These are phyloP conservation scores for Drosophila subobscura DNA, from an alignment of 1,140 invertebrate genomes.

Conservation along the genomic window DNA sequence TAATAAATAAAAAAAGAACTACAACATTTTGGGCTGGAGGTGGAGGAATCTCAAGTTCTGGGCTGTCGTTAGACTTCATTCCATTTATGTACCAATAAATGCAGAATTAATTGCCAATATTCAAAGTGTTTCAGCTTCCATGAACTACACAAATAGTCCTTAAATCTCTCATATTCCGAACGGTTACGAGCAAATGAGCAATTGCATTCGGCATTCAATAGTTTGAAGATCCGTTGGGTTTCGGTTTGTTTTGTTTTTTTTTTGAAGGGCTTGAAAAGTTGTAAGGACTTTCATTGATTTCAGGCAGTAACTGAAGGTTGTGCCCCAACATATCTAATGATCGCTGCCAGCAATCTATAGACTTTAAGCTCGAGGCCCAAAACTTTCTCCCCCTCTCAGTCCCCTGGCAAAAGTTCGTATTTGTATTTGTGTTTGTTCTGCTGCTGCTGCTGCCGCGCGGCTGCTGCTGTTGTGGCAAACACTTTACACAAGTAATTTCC, in stretches of 20 bases:
- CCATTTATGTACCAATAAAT: too few species aligned
- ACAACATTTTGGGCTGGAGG: background rate
- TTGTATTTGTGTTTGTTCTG: constrained; percentile 24
- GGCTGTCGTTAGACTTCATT: too few species aligned
- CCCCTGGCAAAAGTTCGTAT: constrained; percentile 31
- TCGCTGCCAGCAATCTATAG: constrained; percentile 12
- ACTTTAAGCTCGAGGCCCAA: constrained; percentile 17
- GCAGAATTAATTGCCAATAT: too few species aligned
- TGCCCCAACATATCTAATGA: constrained; percentile 31
- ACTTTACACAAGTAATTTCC: constrained; percentile 70
- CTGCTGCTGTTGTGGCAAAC: constrained; percentile 38
- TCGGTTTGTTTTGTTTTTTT: constrained; percentile 1
- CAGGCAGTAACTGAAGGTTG: background rate
- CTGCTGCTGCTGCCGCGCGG: too few species aligned
- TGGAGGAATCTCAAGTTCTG: too few species aligned
- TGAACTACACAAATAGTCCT: too few species aligned
- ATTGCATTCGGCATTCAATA: constrained; percentile 1
- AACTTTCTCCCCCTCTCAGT: constrained; percentile 2
- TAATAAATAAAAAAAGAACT: background rate
- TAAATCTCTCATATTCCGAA: background rate
- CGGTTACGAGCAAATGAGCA: background rate
- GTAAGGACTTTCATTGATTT: constrained; percentile 48
- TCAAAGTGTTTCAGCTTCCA: too few species aligned
- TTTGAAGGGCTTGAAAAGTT: constrained; percentile 33
- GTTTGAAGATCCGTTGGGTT: constrained; percentile 9